Conservation (phyloP, 2,888 invertebrate species). For the Hypomecis punctinalis region DNA sequence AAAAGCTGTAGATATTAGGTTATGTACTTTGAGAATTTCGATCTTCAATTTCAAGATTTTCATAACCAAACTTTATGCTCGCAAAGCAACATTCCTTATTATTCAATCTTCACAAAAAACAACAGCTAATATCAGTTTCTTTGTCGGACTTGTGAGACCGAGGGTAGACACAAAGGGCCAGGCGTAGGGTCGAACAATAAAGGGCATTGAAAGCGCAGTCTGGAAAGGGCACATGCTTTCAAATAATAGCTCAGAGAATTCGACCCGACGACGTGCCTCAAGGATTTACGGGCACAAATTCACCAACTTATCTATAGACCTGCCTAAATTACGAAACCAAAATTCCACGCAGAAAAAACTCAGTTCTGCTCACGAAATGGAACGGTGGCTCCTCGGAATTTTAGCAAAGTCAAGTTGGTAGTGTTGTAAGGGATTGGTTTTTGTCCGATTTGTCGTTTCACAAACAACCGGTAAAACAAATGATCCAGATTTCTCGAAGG, state of each 20-base stretch:
- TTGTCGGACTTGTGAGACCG: constrained; percentile 43
- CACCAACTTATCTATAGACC: background rate
- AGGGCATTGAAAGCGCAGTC: constrained; percentile 61
- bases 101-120: constrained; percentile 32
- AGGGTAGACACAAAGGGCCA: constrained; percentile 60
- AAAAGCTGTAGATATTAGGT: no score
- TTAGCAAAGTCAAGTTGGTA: background rate
- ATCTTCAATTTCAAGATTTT: background rate
- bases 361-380: background rate
- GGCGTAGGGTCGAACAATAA: constrained; percentile 63
- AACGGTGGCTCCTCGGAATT: background rate
- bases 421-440: constrained; percentile 50
- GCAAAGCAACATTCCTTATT: constrained; percentile 4
- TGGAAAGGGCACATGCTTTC: constrained; percentile 69
- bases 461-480: constrained; percentile 55
- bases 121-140: constrained; percentile 36
- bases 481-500: constrained; percentile 45
- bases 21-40: no score
- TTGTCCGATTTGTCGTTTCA: constrained; percentile 58
- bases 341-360: background rate
- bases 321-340: background rate
- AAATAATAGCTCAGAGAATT: constrained; percentile 67
- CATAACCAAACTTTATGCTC: background rate
- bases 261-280: constrained; percentile 59
- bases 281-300: constrained; percentile 51